Evolutionary conservation across 2,888 invertebrate species (phyloP).

Genomic region (Ethmia dodecea): DNA sequence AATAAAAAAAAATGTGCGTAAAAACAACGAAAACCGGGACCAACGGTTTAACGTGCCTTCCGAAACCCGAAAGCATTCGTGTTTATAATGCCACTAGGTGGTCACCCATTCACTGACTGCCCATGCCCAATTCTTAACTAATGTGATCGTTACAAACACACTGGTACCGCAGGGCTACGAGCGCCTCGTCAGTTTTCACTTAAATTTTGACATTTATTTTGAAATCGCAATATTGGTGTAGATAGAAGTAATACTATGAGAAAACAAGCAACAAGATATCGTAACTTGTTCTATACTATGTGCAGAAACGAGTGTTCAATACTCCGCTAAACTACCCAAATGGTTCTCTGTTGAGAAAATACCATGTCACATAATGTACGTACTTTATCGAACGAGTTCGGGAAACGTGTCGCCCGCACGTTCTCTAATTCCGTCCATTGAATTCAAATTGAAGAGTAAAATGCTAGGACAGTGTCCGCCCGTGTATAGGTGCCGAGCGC

Average conservation of each 20-base stretch:
- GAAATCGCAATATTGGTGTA: no score
- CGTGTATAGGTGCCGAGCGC: slow-evolving; percentile 54
- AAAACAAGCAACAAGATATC: slow-evolving; percentile 1
- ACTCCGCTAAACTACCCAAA: slow-evolving; percentile 28
- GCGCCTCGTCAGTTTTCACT: no score
- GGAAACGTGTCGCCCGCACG: slow-evolving; percentile 42
- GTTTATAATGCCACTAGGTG: no score
- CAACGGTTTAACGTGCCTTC: no score
- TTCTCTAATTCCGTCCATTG: slow-evolving; percentile 68
- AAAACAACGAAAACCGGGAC: no score
- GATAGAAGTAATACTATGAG: not conserved
- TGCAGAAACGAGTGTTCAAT: slow-evolving; percentile 10
- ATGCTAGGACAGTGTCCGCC: slow-evolving; percentile 44
- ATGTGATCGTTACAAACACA: no score
- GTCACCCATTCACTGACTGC: no score
- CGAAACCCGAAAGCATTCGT: no score
- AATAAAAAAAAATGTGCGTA: no score
- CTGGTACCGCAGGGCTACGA: no score
- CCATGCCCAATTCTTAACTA: no score
- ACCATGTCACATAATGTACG: slow-evolving; percentile 46
- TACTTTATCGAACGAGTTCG: slow-evolving; percentile 47
- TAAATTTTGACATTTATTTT: no score
- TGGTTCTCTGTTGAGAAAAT: slow-evolving; percentile 37
- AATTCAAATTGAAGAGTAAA: slow-evolving; percentile 73
- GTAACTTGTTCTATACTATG: slow-evolving; percentile 8